These are phyloP conservation scores for Channa striata DNA, from an alignment of 2,797 vertebrate genomes.

Conservation along the genomic window DNA sequence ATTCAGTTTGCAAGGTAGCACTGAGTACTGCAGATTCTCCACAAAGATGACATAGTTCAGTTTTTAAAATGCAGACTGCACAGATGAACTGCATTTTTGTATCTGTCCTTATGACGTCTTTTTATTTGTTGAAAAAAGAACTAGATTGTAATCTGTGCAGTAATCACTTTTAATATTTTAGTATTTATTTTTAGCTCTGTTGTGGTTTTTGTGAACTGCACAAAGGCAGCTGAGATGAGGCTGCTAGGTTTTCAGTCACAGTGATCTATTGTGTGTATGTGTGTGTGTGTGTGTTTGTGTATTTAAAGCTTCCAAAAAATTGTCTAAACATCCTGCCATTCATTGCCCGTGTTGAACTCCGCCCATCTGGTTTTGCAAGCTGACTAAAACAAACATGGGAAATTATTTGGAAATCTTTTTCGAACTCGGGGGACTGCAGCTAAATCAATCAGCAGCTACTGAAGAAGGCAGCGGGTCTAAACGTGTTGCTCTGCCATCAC, in stretches of 20 bases:
- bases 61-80: background rate
- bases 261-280: background rate
- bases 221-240: background rate
- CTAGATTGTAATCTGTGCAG: background rate
- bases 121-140: no score
- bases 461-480: conserved; percentile 14
- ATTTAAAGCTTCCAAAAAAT: conserved; percentile 19
- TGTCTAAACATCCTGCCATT: conserved; percentile 15
- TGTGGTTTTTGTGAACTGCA: background rate
- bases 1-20: conserved; percentile 9
- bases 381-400: conserved; percentile 41
- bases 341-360: conserved; percentile 19
- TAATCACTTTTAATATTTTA: conserved; percentile 1
- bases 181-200: background rate
- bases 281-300: no score
- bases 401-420: conserved; percentile 27
- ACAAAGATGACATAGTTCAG: background rate
- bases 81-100: background rate
- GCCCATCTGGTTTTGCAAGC: conserved; percentile 39
- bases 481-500: conserved; percentile 2
- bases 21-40: conserved; percentile 17
- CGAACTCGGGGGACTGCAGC: conserved; percentile 16
- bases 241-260: background rate
- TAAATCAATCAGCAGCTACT: conserved; percentile 39
- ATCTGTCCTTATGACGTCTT: background rate